These are phyloP conservation scores for Nematopogon swammerdamellus DNA, from an alignment of 2,888 invertebrate species.

Conservation along the genomic window DNA sequence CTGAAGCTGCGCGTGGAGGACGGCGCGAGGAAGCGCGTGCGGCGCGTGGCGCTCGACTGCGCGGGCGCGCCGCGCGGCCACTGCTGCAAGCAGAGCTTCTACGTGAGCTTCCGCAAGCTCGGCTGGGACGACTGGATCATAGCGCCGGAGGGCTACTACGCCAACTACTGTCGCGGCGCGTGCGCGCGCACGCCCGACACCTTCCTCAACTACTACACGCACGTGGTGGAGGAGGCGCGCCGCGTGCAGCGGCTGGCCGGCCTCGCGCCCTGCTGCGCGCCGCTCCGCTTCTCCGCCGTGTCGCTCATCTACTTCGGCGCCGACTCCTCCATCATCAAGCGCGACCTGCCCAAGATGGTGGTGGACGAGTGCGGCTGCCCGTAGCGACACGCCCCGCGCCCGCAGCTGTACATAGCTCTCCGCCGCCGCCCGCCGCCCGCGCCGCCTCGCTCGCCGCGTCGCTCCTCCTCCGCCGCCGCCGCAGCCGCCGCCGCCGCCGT, in stretches of 20 bases:
- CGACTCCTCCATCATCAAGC: slow-evolving; percentile 87
- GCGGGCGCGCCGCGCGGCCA: slow-evolving; percentile 51
- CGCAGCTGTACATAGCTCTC: slow-evolving; percentile 29
- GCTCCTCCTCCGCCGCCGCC: slow-evolving; percentile 1
- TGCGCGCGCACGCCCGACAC: slow-evolving; percentile 82
- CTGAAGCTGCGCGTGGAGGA: slow-evolving; percentile 75
- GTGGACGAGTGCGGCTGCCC: slow-evolving; percentile 96
- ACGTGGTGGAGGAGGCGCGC: slow-evolving; percentile 87
- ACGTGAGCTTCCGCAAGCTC: slow-evolving; percentile 86
- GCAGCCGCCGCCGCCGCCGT: slow-evolving; percentile 5
- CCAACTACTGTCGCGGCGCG: slow-evolving; percentile 90
- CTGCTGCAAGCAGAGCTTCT: slow-evolving; percentile 87
- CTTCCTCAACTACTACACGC: slow-evolving; percentile 84
- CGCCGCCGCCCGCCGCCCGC: slow-evolving; percentile 22
- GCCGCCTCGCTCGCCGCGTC: slow-evolving; percentile 5
- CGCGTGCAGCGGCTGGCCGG: slow-evolving; percentile 71
- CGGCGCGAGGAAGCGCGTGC: slow-evolving; percentile 64
- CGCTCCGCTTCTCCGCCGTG: slow-evolving; percentile 88
- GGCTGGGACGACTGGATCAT: slow-evolving; percentile 97
- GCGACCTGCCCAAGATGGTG: slow-evolving; percentile 93
- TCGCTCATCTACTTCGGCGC: slow-evolving; percentile 90
- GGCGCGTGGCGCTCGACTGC: slow-evolving; percentile 83
- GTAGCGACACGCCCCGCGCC: slow-evolving; percentile 36
- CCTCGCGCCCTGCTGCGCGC: slow-evolving; percentile 89
- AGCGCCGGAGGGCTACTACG: slow-evolving; percentile 86